Percentiles rank a stretch among this genome's conserved stretches.
Conservation (phyloP, 2,888 invertebrate species). For the Nemapogon koenigi region DNA sequence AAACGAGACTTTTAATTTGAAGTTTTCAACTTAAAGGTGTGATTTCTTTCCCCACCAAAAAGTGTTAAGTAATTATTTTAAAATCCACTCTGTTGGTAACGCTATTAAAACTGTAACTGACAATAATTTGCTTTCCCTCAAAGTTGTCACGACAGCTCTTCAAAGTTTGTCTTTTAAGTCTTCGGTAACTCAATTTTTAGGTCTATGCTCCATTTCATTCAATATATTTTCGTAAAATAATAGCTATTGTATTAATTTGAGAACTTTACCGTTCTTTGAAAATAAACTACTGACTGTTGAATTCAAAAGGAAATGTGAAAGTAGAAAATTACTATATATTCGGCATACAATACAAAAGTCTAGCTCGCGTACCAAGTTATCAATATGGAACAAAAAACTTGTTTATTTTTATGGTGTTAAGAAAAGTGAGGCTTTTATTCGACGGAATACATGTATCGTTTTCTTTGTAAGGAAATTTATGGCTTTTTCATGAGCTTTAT, state of each 20-base stretch:
- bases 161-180: too few species aligned
- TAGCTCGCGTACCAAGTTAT: too few species aligned
- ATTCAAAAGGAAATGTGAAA: too few species aligned
- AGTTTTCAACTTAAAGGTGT: slow-evolving; percentile 41
- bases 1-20: slow-evolving; percentile 49
- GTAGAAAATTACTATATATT: too few species aligned
- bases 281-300: too few species aligned
- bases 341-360: too few species aligned
- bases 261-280: too few species aligned
- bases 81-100: slow-evolving; percentile 8
- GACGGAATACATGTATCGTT: slow-evolving; percentile 26
- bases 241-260: too few species aligned
- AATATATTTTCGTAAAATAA: too few species aligned
- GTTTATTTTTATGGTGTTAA: slow-evolving; percentile 5
- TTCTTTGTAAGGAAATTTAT: slow-evolving; percentile 53
- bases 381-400: too few species aligned
- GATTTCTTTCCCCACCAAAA: slow-evolving; percentile 42
- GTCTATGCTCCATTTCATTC: too few species aligned
- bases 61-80: slow-evolving; percentile 52
- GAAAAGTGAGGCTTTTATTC: slow-evolving; percentile 4
- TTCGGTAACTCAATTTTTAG: too few species aligned
- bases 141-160: slow-evolving; percentile 32
- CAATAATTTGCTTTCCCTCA: slow-evolving; percentile 28
- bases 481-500: slow-evolving; percentile 57
- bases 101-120: slow-evolving; percentile 18